Evolutionary conservation across 1,140 invertebrate species (phyloP).

Genomic region (Cherax destructor): DNA sequence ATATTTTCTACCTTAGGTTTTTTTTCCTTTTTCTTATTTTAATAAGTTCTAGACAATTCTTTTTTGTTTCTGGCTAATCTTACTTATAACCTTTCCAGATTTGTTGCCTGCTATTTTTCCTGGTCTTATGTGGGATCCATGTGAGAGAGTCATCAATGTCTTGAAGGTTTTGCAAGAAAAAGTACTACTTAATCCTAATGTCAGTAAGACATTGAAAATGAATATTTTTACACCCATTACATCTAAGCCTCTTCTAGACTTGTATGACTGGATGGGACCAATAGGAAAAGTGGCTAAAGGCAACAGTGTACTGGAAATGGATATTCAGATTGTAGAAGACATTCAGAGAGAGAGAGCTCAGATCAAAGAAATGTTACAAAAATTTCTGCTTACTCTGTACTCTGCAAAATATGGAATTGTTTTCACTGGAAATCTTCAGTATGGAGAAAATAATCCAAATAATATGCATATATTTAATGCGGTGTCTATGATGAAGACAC

Average conservation of each 20-base stretch:
- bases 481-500: constrained; percentile 3
- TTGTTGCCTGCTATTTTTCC: constrained; percentile 39
- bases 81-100: constrained; percentile 17
- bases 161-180: constrained; percentile 37
- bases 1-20: background rate
- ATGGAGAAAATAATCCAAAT: constrained; percentile 21
- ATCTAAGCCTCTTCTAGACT: constrained; percentile 20
- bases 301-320: background rate
- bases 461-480: constrained; percentile 29
- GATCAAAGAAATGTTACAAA: constrained; percentile 24
- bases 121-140: constrained; percentile 57
- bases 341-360: constrained; percentile 20
- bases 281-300: constrained; percentile 26
- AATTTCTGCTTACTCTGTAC: constrained; percentile 28
- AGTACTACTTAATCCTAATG: constrained; percentile 31
- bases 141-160: constrained; percentile 52
- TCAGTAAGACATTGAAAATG: constrained; percentile 42
- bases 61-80: background rate
- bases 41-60: background rate
- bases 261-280: constrained; percentile 47
- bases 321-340: constrained; percentile 8
- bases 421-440: constrained; percentile 29
- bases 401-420: constrained; percentile 37
- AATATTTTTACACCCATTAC: constrained; percentile 23
- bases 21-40: background rate